A percentile compares a stretch with the other conserved stretches of the same genome.
These are phyloP conservation scores for Pangasianodon hypophthalmus DNA, from an alignment of 2,113 vertebrate genomes.

Conservation along the genomic window DNA sequence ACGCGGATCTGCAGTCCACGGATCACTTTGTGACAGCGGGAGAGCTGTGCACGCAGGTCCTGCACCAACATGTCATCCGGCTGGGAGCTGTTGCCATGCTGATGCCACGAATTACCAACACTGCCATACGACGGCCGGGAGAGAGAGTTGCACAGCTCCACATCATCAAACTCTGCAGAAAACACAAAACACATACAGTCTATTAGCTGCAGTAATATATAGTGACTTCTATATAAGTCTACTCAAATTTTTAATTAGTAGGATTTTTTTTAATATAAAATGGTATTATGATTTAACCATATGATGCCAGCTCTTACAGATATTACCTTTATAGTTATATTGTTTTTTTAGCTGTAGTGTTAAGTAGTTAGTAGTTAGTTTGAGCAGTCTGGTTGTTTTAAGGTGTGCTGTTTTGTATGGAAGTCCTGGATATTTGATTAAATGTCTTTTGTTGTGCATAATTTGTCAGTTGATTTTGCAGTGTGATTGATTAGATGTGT, in stretches of 20 bases:
- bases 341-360: neutral
- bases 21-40: conserved; percentile 86
- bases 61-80: conserved; percentile 68
- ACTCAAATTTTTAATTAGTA: neutral
- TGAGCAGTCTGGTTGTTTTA: neutral
- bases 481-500: neutral
- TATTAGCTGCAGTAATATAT: neutral
- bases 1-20: conserved; percentile 83
- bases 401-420: neutral
- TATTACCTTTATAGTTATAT: neutral
- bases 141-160: conserved; percentile 77
- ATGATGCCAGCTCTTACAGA: neutral
- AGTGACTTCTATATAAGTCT: neutral
- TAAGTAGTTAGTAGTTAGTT: neutral
- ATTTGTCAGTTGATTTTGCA: neutral
- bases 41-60: conserved; percentile 83
- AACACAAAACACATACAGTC: neutral
- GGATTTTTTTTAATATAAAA: neutral
- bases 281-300: neutral
- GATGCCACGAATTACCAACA: conserved; percentile 54
- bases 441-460: neutral
- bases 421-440: neutral
- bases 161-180: conserved; percentile 83
- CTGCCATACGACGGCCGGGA: conserved; percentile 66
- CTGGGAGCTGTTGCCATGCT: conserved; percentile 49